Base-by-base conservation (phyloP, 1,140 invertebrate genomes). In the Anoplophora glabripennis region DNA sequence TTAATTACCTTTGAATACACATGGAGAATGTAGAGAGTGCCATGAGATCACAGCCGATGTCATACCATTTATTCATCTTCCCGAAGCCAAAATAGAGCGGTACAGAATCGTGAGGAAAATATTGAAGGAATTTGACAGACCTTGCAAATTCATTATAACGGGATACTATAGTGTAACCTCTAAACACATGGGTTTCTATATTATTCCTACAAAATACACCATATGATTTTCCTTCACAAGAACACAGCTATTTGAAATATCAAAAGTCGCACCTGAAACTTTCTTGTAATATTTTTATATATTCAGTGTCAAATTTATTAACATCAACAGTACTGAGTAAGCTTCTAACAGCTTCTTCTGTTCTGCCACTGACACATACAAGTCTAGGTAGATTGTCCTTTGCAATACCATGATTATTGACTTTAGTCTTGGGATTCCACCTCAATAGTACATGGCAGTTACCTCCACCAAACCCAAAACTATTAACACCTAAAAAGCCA, bases 51-150 rank as follows among this genome's bases (percentile, higher is more conserved):
- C 80, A 76, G 14, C 87, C 92, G 10, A 38, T 94, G 45, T 88
- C 85, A 28, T 82, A 72, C 92, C 93, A 96, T 69, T 96, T 92
- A 4, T 92, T 92, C 89, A 96, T 92, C 46, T 93, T 93, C 59
- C 92, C 89, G 77, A 93, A 97, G 8, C 95, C 84, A 76, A 89
- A 93, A 82, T 91, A 94, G 0, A 96, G 78, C 12, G 91, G 89
- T 61, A 84, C 76, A 55, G 79, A 79, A 5, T 81, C 77, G 0
- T 82, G 85, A 0, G 80, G 75, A 70, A 81, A 86, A 72, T 84
- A 81, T 46, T 83, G 76, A 61, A 21, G 78, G 82, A 83, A 87
- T 86, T 28, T 28, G 2, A 28, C 5, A 28, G 21, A 28, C 21
- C 57, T 83, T 75, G 73, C 54, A 76, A 79, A 45, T 73, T 67